A percentile compares a stretch with the other conserved stretches of the same genome.
These are phyloP conservation scores for Apotomis betuletana DNA, from an alignment of 2,888 invertebrate genomes.

Conservation along the genomic window DNA sequence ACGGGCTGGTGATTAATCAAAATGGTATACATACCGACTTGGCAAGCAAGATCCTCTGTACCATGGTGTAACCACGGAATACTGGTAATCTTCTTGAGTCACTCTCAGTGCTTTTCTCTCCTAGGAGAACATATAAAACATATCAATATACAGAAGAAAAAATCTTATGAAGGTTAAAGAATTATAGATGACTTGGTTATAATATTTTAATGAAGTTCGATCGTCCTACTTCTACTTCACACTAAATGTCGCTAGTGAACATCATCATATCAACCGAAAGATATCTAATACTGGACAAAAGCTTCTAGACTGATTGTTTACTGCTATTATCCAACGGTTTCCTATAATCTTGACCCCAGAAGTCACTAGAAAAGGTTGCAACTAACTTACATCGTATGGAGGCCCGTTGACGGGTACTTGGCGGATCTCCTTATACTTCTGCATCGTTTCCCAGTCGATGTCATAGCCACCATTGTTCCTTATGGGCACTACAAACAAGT, in stretches of 20 bases:
- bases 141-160: too few species aligned
- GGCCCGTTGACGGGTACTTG: constrained; percentile 60
- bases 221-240: too few species aligned
- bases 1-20: too few species aligned
- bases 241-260: too few species aligned
- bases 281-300: too few species aligned
- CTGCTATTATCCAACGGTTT: too few species aligned
- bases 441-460: constrained; percentile 86
- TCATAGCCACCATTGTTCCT: constrained; percentile 58
- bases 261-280: too few species aligned
- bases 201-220: too few species aligned
- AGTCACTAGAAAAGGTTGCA: neutral
- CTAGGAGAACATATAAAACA: constrained; percentile 48
- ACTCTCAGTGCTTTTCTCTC: constrained; percentile 76
- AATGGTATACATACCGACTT: constrained; percentile 65
- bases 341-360: too few species aligned
- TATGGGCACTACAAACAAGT: constrained; percentile 82
- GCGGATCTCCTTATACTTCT: constrained; percentile 70
- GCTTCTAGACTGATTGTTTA: too few species aligned
- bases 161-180: too few species aligned
- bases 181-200: too few species aligned
- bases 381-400: constrained; percentile 68
- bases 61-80: constrained; percentile 93
- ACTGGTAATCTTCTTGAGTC: constrained; percentile 84
- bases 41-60: constrained; percentile 84